These are phyloP conservation scores for Sphyrna mokarran DNA, from an alignment of 2,113 vertebrate genomes.

Conservation along the genomic window DNA sequence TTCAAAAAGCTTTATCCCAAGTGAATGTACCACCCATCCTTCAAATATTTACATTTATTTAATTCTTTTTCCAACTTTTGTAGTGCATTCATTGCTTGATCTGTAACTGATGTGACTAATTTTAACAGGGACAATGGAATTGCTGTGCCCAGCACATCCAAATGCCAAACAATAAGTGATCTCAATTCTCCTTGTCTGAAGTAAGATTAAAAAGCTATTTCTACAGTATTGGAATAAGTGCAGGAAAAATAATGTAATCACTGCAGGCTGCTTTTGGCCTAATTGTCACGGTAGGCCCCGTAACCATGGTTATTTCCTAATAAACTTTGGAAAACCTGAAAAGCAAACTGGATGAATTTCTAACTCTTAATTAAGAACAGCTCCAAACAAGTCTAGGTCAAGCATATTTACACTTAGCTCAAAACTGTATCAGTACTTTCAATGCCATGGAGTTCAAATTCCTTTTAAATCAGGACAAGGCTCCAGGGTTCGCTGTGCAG, in stretches of 20 bases:
- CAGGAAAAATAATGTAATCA: constrained; percentile 30
- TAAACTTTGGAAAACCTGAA: constrained; percentile 29
- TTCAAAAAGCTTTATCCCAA: not conserved
- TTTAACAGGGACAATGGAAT: not conserved
- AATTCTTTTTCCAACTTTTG: not conserved
- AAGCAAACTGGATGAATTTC: constrained; percentile 30
- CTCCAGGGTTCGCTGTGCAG: not conserved
- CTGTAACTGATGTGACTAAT: not conserved
- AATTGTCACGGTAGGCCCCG: constrained; percentile 17
- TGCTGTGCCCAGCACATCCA: not conserved
- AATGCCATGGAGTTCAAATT: not conserved
- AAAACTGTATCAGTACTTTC: constrained; percentile 3
- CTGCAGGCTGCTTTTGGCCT: not conserved
- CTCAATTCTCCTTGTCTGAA: not conserved
- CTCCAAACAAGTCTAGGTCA: not conserved
- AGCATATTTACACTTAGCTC: constrained; percentile 21
- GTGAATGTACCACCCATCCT: not conserved
- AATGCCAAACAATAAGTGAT: not conserved
- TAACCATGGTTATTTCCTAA: constrained; percentile 17
- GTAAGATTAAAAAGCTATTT: not conserved
- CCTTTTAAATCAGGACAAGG: not conserved
- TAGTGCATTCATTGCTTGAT: not conserved
- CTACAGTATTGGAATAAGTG: not conserved
- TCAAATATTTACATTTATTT: not conserved
- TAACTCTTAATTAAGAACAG: constrained; percentile 28